These are phyloP conservation scores for Chamaetylas fuelleborni DNA, from an alignment of 2,113 vertebrate species.

Conservation along the genomic window DNA sequence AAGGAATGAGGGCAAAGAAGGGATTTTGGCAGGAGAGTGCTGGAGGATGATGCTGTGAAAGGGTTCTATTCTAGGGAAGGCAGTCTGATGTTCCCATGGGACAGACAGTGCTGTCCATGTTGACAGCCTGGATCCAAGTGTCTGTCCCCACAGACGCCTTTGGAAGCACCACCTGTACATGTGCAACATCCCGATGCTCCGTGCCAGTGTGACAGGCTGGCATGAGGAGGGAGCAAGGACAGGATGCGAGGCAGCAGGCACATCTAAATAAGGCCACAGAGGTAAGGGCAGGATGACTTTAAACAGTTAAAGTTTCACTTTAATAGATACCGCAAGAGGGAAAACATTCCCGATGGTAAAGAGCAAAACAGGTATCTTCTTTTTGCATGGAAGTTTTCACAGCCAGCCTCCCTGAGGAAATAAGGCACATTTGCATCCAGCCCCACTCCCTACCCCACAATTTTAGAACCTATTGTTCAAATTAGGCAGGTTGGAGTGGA, in stretches of 20 bases:
- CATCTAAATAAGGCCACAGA: neutral
- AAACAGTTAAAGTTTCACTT: neutral
- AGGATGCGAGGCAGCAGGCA: fast-evolving
- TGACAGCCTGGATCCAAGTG: neutral
- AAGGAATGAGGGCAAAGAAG: neutral
- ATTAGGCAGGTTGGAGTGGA: neutral
- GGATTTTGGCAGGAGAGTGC: neutral
- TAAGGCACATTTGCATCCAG: fast-evolving
- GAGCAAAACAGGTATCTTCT: neutral
- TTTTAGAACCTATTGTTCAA: neutral
- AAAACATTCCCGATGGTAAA: fast-evolving
- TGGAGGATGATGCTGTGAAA: neutral
- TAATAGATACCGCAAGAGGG: neutral
- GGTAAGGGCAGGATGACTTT: neutral
- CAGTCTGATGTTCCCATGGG: neutral
- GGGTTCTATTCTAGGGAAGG: neutral
- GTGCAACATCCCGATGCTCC: fast-evolving
- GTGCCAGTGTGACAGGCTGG: neutral
- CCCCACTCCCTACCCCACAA: no score
- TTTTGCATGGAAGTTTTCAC: neutral
- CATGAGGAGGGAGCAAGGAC: neutral
- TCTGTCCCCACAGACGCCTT: neutral
- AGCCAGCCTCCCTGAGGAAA: neutral
- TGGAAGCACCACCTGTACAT: neutral
- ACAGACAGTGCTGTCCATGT: neutral